These are phyloP conservation scores for Tylochromis polylepis DNA, from an alignment of 2,113 vertebrate genomes.

Conservation along the genomic window DNA sequence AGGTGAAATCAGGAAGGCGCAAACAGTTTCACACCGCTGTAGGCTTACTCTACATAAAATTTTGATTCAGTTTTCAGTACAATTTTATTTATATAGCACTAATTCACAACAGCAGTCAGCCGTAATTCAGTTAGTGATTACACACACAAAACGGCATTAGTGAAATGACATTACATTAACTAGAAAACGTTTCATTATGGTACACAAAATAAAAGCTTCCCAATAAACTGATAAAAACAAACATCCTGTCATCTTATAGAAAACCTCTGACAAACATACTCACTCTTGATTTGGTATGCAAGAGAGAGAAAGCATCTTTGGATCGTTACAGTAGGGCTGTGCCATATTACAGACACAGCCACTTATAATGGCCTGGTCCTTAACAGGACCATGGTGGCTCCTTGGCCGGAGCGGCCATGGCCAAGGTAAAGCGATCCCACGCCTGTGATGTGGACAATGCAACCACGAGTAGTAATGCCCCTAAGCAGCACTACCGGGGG, in stretches of 20 bases:
- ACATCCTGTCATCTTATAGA: neutral
- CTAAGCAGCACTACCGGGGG: neutral
- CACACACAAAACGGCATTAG: neutral
- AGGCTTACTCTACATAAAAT: neutral
- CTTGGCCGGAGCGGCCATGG: neutral
- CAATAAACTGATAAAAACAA: neutral
- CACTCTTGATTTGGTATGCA: neutral
- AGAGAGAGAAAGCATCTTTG: neutral
- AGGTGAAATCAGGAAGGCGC: neutral
- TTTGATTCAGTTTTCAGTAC: neutral
- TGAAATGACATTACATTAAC: neutral
- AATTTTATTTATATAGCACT: neutral
- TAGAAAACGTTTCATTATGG: neutral
- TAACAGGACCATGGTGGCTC: neutral
- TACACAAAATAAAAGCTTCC: neutral
- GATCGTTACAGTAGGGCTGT: neutral
- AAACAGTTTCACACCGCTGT: neutral
- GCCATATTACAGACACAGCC: no score
- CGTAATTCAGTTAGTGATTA: neutral
- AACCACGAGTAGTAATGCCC: neutral
- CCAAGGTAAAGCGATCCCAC: rapidly evolving
- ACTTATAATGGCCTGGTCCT: no score
- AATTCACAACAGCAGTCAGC: neutral
- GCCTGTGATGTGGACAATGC: neutral
- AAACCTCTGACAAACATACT: neutral